phyloP scores from a whole-genome alignment of 2,888 invertebrate species.

The Blastobasis lacticolella region DNA sequence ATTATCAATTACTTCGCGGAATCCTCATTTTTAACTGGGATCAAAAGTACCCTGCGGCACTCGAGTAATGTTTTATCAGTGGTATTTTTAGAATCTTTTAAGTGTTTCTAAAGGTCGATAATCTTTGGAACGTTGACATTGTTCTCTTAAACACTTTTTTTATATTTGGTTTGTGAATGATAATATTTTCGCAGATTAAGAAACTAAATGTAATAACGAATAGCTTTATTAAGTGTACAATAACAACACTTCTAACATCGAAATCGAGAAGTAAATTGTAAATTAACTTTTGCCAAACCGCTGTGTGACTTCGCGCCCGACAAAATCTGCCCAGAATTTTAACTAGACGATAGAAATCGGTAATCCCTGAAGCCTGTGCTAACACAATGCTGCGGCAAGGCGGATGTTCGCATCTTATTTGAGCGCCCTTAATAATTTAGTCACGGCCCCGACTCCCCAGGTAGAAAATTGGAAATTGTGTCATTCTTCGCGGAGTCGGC shows the following conservation, averaged over 20 bases:
- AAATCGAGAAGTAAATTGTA: conserved; percentile 48
- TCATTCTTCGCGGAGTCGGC: conserved; percentile 47
- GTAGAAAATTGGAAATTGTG: conserved; percentile 72
- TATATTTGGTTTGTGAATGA: no score
- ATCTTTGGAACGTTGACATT: no score
- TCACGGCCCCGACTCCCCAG: conserved; percentile 57
- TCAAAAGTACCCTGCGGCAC: no score
- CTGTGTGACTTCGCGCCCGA: conserved; percentile 51
- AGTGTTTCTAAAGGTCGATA: no score
- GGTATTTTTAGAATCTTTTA: no score
- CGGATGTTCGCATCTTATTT: conserved; percentile 64
- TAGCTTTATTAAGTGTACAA: conserved; percentile 9
- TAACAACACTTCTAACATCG: conserved; percentile 26
- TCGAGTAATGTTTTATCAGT: no score
- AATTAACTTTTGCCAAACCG: conserved; percentile 57
- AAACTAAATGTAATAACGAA: not conserved
- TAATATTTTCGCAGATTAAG: no score
- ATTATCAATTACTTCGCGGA: no score
- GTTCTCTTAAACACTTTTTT: no score
- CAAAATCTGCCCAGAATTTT: conserved; percentile 59
- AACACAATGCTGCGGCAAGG: conserved; percentile 58
- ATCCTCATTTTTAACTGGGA: no score
- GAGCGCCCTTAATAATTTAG: conserved; percentile 63
- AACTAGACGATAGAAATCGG: conserved; percentile 64
- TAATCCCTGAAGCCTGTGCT: conserved; percentile 53